Conservation (phyloP, 2,888 invertebrate genomes). For the Leptopilina myrica region DNA sequence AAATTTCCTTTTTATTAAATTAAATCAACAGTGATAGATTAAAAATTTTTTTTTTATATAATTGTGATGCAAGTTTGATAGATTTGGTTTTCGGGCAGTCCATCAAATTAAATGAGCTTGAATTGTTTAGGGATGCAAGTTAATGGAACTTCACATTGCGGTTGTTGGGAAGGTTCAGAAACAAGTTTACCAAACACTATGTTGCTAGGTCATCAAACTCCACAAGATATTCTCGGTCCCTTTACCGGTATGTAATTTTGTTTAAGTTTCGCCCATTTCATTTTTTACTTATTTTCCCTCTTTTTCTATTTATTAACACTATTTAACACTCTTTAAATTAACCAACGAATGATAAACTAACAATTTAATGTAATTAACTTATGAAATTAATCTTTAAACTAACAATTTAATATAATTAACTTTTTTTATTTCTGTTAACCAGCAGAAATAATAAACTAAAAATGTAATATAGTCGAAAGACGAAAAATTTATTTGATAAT, state of each 20-base stretch:
- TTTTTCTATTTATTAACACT: not conserved
- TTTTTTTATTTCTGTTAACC: no score
- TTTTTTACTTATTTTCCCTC: not conserved
- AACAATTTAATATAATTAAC: no score
- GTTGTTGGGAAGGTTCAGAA: slow-evolving; percentile 74
- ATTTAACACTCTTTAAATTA: slow-evolving; percentile 11
- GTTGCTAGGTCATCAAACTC: slow-evolving; percentile 74
- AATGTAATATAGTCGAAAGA: no score
- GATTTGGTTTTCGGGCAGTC: slow-evolving; percentile 9
- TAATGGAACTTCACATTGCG: slow-evolving; percentile 73
- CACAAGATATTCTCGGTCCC: slow-evolving; percentile 73
- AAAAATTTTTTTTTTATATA: not conserved
- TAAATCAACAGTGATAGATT: no score
- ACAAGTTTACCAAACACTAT: slow-evolving; percentile 73
- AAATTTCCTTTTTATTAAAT: not conserved
- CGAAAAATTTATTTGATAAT: no score
- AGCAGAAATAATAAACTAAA: no score
- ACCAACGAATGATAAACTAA: not conserved
- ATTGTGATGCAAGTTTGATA: not conserved
- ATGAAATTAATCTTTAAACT: no score
- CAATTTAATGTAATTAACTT: no score
- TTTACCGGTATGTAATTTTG: slow-evolving; percentile 68
- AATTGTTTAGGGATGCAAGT: slow-evolving; percentile 72
- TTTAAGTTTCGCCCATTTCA: slow-evolving; percentile 4
- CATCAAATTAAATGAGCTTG: slow-evolving; percentile 16